Evolutionary conservation across 2,888 invertebrate genomes (phyloP).

Genomic region (Lissonota sp.): DNA sequence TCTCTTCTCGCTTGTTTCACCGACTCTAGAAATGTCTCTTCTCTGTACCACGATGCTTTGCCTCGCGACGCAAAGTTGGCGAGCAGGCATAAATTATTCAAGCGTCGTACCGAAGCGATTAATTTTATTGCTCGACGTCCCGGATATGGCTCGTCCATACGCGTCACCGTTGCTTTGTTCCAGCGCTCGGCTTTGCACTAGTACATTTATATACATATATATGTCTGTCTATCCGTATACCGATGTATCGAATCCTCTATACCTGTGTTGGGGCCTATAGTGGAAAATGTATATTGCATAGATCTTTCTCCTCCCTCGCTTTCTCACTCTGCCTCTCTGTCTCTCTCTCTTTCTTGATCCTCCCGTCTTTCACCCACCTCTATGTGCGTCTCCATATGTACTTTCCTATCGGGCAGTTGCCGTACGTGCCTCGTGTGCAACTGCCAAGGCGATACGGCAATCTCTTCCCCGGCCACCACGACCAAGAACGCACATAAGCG

Average conservation of each 20-base stretch:
- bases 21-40: conserved; percentile 50
- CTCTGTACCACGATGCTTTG: not conserved
- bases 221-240: conserved; percentile 45
- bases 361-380: not conserved
- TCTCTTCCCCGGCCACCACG: conserved; percentile 17
- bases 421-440: conserved; percentile 42
- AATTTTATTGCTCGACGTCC: conserved; percentile 80
- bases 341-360: no score
- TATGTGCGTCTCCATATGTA: not conserved
- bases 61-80: conserved; percentile 59
- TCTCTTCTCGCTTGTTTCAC: conserved; percentile 32
- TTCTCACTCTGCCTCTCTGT: no score
- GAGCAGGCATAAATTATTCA: conserved; percentile 77
- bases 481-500: not conserved
- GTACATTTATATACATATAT: conserved; percentile 51
- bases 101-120: conserved; percentile 78
- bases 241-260: conserved; percentile 34
- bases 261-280: not conserved
- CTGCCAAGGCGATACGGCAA: conserved; percentile 20
- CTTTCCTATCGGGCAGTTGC: conserved; percentile 23
- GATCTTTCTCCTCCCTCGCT: not conserved
- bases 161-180: conserved; percentile 77
- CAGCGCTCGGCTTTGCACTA: conserved; percentile 67
- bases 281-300: not conserved
- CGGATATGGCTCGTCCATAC: conserved; percentile 80